A percentile compares a stretch with the other conserved stretches of the same genome.
Conservation (phyloP, 2,113 vertebrate species). For the Pollachius pollachius region DNA sequence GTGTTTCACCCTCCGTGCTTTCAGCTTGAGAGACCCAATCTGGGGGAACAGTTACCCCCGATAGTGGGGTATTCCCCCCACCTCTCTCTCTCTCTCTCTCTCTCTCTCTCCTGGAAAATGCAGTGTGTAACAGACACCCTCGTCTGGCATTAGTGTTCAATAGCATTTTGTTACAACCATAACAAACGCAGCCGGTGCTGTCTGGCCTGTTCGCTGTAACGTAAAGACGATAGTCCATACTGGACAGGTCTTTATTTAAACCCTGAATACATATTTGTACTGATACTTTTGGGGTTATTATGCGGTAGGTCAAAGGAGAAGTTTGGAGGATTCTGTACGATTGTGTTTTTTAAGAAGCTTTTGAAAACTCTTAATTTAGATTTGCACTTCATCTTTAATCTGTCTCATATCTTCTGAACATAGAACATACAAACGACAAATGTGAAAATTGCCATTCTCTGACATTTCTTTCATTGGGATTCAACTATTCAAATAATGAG, state of each 20-base stretch:
- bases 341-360: conserved; percentile 40
- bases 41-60: no score
- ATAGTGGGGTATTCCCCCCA: no score
- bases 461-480: conserved; percentile 64
- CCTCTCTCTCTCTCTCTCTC: no score
- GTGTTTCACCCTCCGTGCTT: no score
- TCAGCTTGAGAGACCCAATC: no score
- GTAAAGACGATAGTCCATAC: conserved; percentile 6
- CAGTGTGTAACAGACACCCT: conserved; percentile 35
- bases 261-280: conserved; percentile 12
- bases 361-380: conserved; percentile 49
- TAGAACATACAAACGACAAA: conserved; percentile 69
- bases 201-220: not conserved
- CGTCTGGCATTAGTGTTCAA: conserved; percentile 34
- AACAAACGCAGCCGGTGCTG: conserved; percentile 22
- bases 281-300: no score
- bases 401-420: conserved; percentile 64
- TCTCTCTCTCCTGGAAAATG: no score
- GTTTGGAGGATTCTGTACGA: not conserved
- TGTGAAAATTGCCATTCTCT: conserved; percentile 53
- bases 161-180: conserved; percentile 47
- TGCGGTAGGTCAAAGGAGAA: no score
- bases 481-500: conserved; percentile 67
- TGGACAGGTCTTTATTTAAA: conserved; percentile 22
- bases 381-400: conserved; percentile 68